Conservation (phyloP, 2,797 vertebrate species). For the Myoxocephalus aenaeus region DNA sequence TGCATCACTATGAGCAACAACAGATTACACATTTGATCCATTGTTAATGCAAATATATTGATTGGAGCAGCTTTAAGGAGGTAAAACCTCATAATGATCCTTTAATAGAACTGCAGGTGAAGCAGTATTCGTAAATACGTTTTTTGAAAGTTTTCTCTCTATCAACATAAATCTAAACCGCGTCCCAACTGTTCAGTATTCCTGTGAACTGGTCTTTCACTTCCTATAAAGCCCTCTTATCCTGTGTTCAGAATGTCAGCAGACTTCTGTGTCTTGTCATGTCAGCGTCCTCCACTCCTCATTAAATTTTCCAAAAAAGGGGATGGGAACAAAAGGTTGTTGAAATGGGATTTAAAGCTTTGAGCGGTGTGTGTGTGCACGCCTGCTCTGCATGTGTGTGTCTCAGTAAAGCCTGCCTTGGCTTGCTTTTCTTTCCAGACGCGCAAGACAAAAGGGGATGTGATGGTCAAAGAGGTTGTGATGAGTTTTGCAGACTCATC, state of each 20-base stretch:
- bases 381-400: constrained; percentile 18
- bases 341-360: constrained; percentile 28
- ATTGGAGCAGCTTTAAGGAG: background rate
- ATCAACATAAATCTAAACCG: background rate
- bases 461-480: constrained; percentile 36
- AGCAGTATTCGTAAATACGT: background rate
- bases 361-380: background rate
- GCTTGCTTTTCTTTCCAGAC: constrained; percentile 52
- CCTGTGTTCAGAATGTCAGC: constrained; percentile 8
- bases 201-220: background rate
- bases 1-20: too few species aligned
- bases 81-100: background rate
- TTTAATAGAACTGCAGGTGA: background rate
- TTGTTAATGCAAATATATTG: background rate
- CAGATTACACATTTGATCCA: too few species aligned
- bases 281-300: constrained; percentile 32
- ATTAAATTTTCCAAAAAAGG: constrained; percentile 19
- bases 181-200: background rate
- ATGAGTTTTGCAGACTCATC: constrained; percentile 54
- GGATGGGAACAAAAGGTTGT: background rate
- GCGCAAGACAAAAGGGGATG: constrained; percentile 36
- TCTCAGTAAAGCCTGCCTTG: constrained; percentile 46
- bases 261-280: constrained; percentile 38
- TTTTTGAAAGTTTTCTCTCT: background rate
- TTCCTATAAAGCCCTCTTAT: background rate